Percentiles rank a stretch among this genome's conserved stretches.
Conservation (phyloP, 2,888 invertebrate species). For the Drosophila neoperkinsi region DNA sequence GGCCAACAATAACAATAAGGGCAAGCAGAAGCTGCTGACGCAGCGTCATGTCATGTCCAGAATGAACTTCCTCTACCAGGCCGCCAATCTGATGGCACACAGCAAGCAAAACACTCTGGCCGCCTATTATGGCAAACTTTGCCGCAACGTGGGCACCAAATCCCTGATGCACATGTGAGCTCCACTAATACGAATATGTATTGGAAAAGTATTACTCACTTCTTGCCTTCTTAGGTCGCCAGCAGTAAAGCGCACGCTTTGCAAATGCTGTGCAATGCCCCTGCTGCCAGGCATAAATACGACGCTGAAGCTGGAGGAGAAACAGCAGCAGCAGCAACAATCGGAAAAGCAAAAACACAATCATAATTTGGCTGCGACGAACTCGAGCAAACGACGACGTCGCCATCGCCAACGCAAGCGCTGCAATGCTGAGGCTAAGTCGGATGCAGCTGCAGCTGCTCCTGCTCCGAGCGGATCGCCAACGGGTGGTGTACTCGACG, state of each 20-base stretch:
- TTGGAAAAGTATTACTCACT: neutral
- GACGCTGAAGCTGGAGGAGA: slow-evolving; percentile 49
- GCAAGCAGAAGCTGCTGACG: slow-evolving; percentile 42
- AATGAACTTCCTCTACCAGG: slow-evolving; percentile 85
- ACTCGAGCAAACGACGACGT: neutral
- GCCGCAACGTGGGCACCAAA: slow-evolving; percentile 83
- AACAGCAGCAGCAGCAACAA: slow-evolving; percentile 1
- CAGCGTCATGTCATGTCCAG: slow-evolving; percentile 60
- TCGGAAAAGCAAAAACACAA: neutral
- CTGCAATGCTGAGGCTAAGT: neutral
- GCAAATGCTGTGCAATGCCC: slow-evolving; percentile 82
- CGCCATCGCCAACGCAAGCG: slow-evolving; percentile 31
- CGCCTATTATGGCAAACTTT: slow-evolving; percentile 83
- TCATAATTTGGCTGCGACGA: neutral
- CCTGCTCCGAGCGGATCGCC: neutral
- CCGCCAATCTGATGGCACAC: slow-evolving; percentile 82
- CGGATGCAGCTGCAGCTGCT: neutral
- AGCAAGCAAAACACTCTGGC: slow-evolving; percentile 77
- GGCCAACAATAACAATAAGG: slow-evolving; percentile 47
- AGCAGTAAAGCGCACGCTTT: slow-evolving; percentile 82
- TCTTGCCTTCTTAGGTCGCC: slow-evolving; percentile 75
- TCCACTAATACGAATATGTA: neutral
- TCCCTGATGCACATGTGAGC: slow-evolving; percentile 83
- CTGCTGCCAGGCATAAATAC: slow-evolving; percentile 81
- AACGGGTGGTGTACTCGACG: slow-evolving; percentile 28